phyloP scores from a whole-genome alignment of 1,140 invertebrate species.

The Zaprionus ornatus region DNA sequence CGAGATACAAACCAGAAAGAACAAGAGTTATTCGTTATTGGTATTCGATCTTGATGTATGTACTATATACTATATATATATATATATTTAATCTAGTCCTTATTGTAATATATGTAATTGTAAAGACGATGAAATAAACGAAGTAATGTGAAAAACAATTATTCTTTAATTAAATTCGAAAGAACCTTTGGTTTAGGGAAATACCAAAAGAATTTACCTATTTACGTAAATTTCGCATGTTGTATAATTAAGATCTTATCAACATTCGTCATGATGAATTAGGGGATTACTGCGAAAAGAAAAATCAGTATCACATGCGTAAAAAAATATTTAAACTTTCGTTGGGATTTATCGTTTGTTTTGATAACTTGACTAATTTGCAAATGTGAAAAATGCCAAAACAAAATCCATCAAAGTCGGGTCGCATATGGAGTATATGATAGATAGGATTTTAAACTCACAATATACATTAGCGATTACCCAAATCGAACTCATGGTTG shows the following conservation, averaged over 20 bases:
- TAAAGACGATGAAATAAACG: constrained; percentile 61
- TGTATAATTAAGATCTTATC: constrained; percentile 15
- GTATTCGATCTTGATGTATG: constrained; percentile 63
- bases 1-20: constrained; percentile 22
- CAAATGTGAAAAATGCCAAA: constrained; percentile 23
- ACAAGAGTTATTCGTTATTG: constrained; percentile 57
- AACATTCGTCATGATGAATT: constrained; percentile 35
- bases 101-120: constrained; percentile 77
- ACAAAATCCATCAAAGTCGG: constrained; percentile 69
- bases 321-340: constrained; percentile 31
- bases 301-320: constrained; percentile 59
- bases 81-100: constrained; percentile 77
- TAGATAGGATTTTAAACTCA: constrained; percentile 68
- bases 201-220: neutral
- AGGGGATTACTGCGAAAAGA: constrained; percentile 25
- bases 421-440: constrained; percentile 45
- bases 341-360: constrained; percentile 38
- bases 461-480: constrained; percentile 38
- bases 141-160: constrained; percentile 50
- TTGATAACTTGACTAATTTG: constrained; percentile 63
- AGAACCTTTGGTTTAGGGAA: neutral
- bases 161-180: constrained; percentile 8
- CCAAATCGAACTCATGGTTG: constrained; percentile 10
- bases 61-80: constrained; percentile 28
- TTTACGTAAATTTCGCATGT: neutral